Percentiles rank a stretch among this genome's conserved stretches.
These are phyloP conservation scores for Actenoides hombroni DNA, from an alignment of 2,113 vertebrate species.

Conservation along the genomic window DNA sequence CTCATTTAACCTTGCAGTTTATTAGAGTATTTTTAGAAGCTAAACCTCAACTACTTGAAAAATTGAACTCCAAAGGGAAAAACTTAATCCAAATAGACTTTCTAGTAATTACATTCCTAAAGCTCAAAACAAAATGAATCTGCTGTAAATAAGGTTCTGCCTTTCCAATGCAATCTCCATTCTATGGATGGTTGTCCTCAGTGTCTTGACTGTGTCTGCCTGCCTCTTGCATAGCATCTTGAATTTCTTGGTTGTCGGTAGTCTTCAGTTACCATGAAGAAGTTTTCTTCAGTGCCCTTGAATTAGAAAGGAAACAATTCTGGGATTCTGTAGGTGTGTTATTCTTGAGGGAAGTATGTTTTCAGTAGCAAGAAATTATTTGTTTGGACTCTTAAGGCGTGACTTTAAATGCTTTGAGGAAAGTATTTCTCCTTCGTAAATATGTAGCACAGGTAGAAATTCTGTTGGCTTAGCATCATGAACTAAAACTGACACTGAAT, in stretches of 20 bases:
- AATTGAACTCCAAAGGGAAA: not conserved
- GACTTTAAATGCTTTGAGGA: not conserved
- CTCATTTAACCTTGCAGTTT: not conserved
- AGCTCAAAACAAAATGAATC: not conserved
- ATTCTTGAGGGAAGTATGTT: not conserved
- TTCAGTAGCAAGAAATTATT: not conserved
- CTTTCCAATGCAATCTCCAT: not conserved
- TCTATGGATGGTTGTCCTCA: not conserved
- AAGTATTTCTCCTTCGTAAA: not conserved
- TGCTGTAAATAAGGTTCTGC: not conserved
- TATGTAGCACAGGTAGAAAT: not conserved
- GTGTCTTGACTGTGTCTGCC: not conserved
- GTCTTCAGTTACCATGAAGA: not conserved
- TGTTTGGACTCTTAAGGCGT: not conserved
- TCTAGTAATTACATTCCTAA: not conserved
- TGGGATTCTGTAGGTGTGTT: not conserved
- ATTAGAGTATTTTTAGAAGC: not conserved
- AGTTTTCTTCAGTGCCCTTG: not conserved
- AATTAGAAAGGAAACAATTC: not conserved
- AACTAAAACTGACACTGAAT: not conserved
- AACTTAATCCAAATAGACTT: not conserved
- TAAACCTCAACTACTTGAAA: not conserved
- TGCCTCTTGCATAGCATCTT: not conserved
- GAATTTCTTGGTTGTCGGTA: not conserved
- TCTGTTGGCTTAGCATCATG: not conserved